phyloP scores from a whole-genome alignment of 1,140 invertebrate species.

The Dreissena polymorpha region DNA sequence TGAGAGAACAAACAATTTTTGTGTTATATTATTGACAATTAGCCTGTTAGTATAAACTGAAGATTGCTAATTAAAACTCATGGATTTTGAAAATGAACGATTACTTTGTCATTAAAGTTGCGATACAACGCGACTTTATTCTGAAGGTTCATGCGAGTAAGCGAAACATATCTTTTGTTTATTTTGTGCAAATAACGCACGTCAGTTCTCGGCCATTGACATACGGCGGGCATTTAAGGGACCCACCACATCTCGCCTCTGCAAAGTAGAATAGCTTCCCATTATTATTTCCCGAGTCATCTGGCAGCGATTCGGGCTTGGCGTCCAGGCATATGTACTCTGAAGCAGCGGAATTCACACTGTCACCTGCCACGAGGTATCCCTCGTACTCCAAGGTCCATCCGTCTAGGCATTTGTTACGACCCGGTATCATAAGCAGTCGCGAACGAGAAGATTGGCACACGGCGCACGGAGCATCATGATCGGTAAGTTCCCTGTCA shows the following conservation, averaged over 20 bases:
- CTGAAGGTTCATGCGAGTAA: too few species aligned
- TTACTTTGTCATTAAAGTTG: too few species aligned
- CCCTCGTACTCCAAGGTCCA: constrained; percentile 54
- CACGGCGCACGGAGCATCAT: constrained; percentile 54
- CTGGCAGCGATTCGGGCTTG: too few species aligned
- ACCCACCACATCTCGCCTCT: not conserved
- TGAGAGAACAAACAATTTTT: not conserved
- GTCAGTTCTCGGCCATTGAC: too few species aligned
- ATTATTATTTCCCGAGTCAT: too few species aligned
- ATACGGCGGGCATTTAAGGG: too few species aligned
- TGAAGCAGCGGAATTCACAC: not conserved
- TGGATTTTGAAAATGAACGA: not conserved
- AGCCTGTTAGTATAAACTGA: too few species aligned
- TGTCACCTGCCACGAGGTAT: constrained; percentile 15
- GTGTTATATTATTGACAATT: too few species aligned
- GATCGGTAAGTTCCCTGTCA: not conserved
- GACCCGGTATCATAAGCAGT: constrained; percentile 47
- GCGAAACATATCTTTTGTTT: not conserved
- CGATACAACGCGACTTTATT: too few species aligned
- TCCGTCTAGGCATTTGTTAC: constrained; percentile 38
- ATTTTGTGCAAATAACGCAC: too few species aligned
- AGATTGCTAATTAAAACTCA: not conserved
- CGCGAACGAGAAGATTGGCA: constrained; percentile 34
- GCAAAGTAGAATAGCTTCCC: not conserved
- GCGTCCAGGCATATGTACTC: constrained; percentile 13